Percentiles rank a stretch among this genome's conserved stretches.
Conservation (phyloP, 2,888 invertebrate genomes). For the Druceiella hillmani region DNA sequence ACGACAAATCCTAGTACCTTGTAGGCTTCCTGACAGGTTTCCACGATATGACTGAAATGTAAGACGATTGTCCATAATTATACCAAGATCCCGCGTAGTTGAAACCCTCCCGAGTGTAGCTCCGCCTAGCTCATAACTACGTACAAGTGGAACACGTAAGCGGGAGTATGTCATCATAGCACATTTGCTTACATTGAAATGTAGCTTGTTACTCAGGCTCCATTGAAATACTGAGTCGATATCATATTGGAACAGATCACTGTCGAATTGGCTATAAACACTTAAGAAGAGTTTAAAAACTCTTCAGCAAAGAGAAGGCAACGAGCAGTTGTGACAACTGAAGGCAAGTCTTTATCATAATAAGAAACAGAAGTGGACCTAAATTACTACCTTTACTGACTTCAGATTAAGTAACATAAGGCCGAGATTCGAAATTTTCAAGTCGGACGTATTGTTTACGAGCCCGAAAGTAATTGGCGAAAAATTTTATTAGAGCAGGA, state of each 20-base stretch:
- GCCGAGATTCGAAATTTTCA: slow-evolving; percentile 3
- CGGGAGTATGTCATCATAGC: too few species aligned
- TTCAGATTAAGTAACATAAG: slow-evolving; percentile 7
- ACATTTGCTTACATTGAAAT: too few species aligned
- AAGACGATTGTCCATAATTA: too few species aligned
- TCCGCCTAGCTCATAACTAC: too few species aligned
- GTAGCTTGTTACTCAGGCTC: too few species aligned
- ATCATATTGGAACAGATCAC: not conserved
- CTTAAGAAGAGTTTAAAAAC: slow-evolving; percentile 1
- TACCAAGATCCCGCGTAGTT: too few species aligned
- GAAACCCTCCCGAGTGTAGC: too few species aligned
- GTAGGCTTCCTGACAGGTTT: too few species aligned
- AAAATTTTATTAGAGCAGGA: slow-evolving; percentile 7
- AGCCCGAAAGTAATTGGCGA: slow-evolving; percentile 8
- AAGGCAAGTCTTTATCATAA: slow-evolving; percentile 13
- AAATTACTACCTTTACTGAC: slow-evolving; percentile 13
- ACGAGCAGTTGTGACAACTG: slow-evolving; percentile 5
- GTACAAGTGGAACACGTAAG: too few species aligned
- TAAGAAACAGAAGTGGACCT: slow-evolving; percentile 10
- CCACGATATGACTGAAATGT: too few species aligned
- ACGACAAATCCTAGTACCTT: too few species aligned
- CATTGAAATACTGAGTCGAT: too few species aligned
- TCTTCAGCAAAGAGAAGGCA: slow-evolving; percentile 9
- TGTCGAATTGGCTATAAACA: not conserved
- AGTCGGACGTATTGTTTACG: slow-evolving; percentile 11